Percentiles rank a stretch among this genome's conserved stretches.
phyloP scores from a whole-genome alignment of 2,113 vertebrate species.

The Dipodomys stephensi region DNA sequence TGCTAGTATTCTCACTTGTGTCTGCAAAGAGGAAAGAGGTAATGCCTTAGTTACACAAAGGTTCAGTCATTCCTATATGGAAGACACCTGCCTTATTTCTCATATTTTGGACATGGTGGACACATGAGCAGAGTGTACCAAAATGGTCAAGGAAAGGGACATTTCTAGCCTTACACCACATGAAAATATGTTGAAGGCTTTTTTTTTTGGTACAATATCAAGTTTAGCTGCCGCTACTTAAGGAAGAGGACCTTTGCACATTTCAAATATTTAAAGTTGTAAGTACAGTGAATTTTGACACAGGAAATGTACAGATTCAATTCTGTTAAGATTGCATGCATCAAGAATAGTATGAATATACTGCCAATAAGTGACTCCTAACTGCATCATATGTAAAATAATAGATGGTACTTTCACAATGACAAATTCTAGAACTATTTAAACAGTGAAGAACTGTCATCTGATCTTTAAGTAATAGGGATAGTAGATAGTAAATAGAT shows the following conservation, averaged over 20 bases:
- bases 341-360: conserved; percentile 17
- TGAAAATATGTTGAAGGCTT: background rate
- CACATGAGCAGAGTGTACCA: background rate
- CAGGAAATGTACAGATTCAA: background rate
- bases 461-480: conserved; percentile 21
- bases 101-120: background rate
- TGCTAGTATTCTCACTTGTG: background rate
- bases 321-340: background rate
- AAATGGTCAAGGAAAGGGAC: background rate
- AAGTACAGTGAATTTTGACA: background rate
- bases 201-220: background rate
- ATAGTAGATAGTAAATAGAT: background rate
- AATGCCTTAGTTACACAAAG: background rate
- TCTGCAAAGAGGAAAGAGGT: background rate
- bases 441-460: conserved; percentile 10
- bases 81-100: background rate
- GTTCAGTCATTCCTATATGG: background rate
- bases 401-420: background rate
- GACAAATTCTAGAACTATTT: conserved; percentile 41
- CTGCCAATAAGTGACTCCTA: conserved; percentile 1
- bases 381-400: conserved; percentile 27
- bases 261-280: background rate
- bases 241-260: background rate
- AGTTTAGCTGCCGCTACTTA: background rate
- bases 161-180: background rate